Conservation (phyloP, 2,888 invertebrate genomes). For the Raillietiella orientalis region DNA sequence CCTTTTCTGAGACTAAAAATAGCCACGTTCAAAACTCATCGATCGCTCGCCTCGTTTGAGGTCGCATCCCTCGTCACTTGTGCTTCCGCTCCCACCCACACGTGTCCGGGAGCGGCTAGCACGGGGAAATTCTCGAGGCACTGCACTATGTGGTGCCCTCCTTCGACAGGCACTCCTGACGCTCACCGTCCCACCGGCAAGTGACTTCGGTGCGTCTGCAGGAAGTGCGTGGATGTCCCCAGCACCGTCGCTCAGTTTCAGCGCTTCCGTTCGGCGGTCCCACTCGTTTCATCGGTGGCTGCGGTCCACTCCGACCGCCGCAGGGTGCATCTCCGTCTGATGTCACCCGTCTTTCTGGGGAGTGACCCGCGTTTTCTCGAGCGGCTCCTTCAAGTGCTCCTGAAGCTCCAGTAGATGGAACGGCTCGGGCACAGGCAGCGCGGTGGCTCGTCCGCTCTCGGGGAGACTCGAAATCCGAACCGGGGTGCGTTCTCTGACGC, state of each 20-base stretch:
- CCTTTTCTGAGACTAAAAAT: too few relatives aligned
- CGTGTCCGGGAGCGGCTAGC: too few relatives aligned
- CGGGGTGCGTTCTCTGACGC: too few relatives aligned
- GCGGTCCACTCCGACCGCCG: slow-evolving; percentile 25
- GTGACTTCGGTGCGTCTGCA: slow-evolving; percentile 31
- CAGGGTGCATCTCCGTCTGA: slow-evolving; percentile 38
- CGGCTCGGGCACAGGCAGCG: too few relatives aligned
- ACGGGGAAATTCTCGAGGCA: too few relatives aligned
- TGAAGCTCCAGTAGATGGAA: slow-evolving; percentile 29
- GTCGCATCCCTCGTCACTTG: too few relatives aligned
- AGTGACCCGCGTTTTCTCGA: slow-evolving; percentile 8
- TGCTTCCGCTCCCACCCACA: too few relatives aligned
- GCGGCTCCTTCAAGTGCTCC: slow-evolving; percentile 12
- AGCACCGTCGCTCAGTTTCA: slow-evolving; percentile 39
- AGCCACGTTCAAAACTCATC: too few relatives aligned
- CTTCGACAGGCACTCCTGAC: slow-evolving; percentile 23
- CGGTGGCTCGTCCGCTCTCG: too few relatives aligned
- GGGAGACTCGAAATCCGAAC: too few relatives aligned
- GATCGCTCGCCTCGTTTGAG: too few relatives aligned
- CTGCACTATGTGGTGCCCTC: slow-evolving; percentile 16
- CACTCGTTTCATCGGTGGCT: slow-evolving; percentile 50
- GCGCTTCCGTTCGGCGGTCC: slow-evolving; percentile 43
- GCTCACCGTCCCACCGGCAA: slow-evolving; percentile 23
- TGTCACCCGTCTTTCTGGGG: slow-evolving; percentile 20
- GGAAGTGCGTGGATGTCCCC: slow-evolving; percentile 32